These are phyloP conservation scores for Malurus leucopterus DNA, from an alignment of 2,797 vertebrate species.

Conservation along the genomic window DNA sequence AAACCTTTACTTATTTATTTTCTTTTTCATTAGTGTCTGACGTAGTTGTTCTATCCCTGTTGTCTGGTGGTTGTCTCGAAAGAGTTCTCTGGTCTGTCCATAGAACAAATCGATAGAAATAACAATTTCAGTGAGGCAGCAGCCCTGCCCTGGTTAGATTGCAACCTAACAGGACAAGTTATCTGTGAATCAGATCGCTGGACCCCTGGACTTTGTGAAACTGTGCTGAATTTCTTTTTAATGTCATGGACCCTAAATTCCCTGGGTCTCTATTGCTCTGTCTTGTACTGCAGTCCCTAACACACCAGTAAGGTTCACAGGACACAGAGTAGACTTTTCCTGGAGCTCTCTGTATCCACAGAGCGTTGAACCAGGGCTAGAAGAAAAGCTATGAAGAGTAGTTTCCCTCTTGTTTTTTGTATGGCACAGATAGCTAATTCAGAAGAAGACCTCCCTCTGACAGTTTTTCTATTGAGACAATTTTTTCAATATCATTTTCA, in stretches of 20 bases:
- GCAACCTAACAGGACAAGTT: background rate
- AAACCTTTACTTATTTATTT: background rate
- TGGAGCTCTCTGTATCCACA: background rate
- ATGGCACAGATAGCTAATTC: background rate
- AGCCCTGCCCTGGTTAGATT: background rate
- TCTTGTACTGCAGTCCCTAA: background rate
- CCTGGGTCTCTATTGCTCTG: background rate
- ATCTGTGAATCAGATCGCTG: background rate
- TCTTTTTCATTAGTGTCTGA: background rate
- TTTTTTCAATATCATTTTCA: background rate
- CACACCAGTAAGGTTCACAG: background rate
- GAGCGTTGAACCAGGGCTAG: fast-evolving
- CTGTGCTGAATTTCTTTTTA: background rate
- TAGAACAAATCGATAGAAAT: background rate
- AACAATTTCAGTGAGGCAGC: background rate
- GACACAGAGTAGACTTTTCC: background rate
- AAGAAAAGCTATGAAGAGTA: background rate
- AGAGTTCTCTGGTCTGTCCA: background rate
- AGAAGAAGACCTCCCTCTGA: background rate
- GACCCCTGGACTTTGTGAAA: background rate
- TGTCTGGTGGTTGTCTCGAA: background rate
- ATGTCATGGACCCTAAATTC: background rate
- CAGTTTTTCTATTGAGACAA: background rate
- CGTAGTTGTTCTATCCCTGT: background rate
- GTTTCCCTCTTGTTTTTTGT: background rate